These are phyloP conservation scores for Spialia ferax DNA, from an alignment of 2,888 invertebrate genomes.

Conservation along the genomic window DNA sequence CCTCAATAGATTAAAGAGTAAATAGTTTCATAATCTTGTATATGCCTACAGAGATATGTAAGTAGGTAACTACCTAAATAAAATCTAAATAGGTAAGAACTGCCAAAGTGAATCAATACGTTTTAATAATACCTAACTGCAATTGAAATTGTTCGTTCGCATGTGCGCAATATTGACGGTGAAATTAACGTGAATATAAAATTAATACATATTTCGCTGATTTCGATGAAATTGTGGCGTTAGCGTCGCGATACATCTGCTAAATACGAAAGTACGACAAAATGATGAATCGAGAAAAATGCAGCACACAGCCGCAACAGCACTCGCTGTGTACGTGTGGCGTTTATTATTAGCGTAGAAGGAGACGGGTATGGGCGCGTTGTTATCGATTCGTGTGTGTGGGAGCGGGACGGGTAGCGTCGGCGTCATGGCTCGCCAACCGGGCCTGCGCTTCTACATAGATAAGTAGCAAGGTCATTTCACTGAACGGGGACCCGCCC, in stretches of 20 bases:
- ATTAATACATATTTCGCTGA: constrained; percentile 15
- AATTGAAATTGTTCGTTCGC: not conserved
- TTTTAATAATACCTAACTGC: no score
- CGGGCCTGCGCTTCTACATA: constrained; percentile 55
- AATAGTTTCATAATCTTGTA: not conserved
- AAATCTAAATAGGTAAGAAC: no score
- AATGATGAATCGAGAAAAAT: constrained; percentile 60
- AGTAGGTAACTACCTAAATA: not conserved
- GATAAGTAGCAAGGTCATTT: constrained; percentile 81
- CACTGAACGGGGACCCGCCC: constrained; percentile 52
- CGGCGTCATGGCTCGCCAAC: constrained; percentile 55
- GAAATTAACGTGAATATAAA: constrained; percentile 18
- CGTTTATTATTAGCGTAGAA: constrained; percentile 77
- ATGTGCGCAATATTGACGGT: not conserved
- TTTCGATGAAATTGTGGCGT: constrained; percentile 23
- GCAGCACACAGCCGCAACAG: constrained; percentile 57
- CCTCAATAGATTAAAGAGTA: not conserved
- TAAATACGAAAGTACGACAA: constrained; percentile 50
- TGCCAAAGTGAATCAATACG: no score
- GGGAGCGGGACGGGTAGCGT: constrained; percentile 59
- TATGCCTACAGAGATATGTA: not conserved
- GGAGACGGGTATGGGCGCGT: constrained; percentile 57
- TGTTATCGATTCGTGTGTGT: constrained; percentile 63
- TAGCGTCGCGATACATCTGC: constrained; percentile 18
- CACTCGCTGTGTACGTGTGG: constrained; percentile 44